Conservation (phyloP, 2,113 vertebrate species). For the Gopherus flavomarginatus region DNA sequence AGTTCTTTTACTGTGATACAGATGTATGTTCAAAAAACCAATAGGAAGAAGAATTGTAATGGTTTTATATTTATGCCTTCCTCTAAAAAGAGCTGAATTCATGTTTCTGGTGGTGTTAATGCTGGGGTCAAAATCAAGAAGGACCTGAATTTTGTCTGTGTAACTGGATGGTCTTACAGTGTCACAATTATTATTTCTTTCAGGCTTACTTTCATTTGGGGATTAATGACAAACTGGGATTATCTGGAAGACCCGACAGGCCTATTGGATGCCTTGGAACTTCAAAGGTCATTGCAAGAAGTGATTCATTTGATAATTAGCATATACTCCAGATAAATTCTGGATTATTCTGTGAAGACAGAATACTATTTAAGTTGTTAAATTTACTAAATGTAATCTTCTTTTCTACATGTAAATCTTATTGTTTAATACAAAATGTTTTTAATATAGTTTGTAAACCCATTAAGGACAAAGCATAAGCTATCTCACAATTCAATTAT, state of each 20-base stretch:
- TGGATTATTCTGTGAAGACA: not conserved
- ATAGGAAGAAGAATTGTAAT: not conserved
- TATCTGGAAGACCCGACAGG: conserved; percentile 94
- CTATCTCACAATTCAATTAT: not conserved
- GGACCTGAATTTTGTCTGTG: not conserved
- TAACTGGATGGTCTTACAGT: not conserved
- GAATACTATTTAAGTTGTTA: not conserved
- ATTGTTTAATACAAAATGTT: not conserved
- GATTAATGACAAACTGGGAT: conserved; percentile 93
- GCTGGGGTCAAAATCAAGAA: not conserved
- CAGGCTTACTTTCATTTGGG: conserved; percentile 97
- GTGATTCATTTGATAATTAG: not conserved
- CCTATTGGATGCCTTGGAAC: conserved; percentile 97
- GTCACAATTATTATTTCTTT: conserved; percentile 40
- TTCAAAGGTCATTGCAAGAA: conserved; percentile 87
- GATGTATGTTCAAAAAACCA: not conserved
- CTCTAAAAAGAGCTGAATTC: not conserved
- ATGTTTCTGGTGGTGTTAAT: not conserved
- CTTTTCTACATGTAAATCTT: not conserved
- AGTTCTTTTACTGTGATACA: not conserved
- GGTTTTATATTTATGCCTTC: not conserved
- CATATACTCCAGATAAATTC: not conserved
- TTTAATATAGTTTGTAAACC: not conserved
- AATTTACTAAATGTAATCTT: not conserved
- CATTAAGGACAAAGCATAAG: not conserved